Evolutionary conservation across 2,797 vertebrate genomes (phyloP), one percentile per base, ranked within the genome.

Genomic region (Gymnoscopelus braueri): DNA sequence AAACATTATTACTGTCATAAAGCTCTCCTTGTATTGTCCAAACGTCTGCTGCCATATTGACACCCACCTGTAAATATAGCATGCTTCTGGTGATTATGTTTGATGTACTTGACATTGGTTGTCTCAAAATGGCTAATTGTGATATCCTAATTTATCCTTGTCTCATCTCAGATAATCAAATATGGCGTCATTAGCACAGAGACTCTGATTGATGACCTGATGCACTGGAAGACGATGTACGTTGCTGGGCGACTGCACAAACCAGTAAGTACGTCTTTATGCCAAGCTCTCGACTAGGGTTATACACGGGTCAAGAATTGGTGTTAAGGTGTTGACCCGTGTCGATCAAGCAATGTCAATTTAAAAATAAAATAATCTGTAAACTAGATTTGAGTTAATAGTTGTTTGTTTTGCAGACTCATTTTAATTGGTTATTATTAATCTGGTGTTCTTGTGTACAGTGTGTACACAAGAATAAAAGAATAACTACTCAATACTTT

Each of bases 211-310:
- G 93, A 96, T 13, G 98, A 99, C 85, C 91, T 99, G 50, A 83
- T 96, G 74, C 94, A 96, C 90, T 99, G 97, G 98, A 97, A 94
- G 74, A 97, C 93, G 1, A 73, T 99, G 68, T 99, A 99, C 32
- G 84, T 97, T 0, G 96, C 97, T 59, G 98, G 98, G 55, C 95
- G 97, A 48, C 95, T 99, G 5, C 98, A 99, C 67, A 99, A 99
- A 84, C 98, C 98, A 35, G 91, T 88, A 13, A 84, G 87, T 88
- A 72, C 15, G 14, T 67, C 13, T 8, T 15, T n/a, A 66, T 47
- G 7, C 39, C 8, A 6, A 39, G 5, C 39, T 39, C 8, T 7
- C 6, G 39, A 39, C 39, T 8, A 39, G 39, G 39, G 26, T 29
- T 29, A 29, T 29, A 29, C 3, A 2, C 2, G 26, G 19, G 39